Evolutionary conservation across 23 tunicate species (phyloP).

Genomic region (Ciona savignyi): DNA sequence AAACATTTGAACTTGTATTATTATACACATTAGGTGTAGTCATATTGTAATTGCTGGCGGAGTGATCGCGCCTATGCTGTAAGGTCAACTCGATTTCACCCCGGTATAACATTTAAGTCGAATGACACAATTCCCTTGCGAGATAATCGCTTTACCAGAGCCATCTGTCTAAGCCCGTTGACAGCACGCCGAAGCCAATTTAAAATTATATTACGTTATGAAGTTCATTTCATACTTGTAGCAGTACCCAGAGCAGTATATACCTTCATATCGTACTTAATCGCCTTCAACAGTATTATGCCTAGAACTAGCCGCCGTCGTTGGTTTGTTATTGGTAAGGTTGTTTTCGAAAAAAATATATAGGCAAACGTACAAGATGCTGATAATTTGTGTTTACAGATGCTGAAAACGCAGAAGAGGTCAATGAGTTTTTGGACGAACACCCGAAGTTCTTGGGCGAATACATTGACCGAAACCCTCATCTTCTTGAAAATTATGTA

Average conservation of each 20-base stretch:
- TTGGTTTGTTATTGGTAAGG: background rate
- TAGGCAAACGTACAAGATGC: background rate
- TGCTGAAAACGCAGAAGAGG: conserved; percentile 24
- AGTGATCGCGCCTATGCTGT: no score
- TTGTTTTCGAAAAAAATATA: background rate
- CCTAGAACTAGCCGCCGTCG: background rate
- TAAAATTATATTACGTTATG: no score
- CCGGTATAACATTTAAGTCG: background rate
- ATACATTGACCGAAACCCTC: conserved; percentile 59
- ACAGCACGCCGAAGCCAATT: background rate
- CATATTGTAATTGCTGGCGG: no score
- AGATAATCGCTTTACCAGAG: background rate
- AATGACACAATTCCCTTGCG: background rate
- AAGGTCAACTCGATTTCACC: no score
- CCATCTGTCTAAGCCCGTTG: background rate
- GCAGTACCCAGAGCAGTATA: no score
- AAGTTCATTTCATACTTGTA: no score
- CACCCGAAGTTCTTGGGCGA: conserved; percentile 43
- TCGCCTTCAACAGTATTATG: no score
- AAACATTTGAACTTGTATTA: no score
- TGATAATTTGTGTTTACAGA: conserved; percentile 5
- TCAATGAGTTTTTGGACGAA: conserved; percentile 41
- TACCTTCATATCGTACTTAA: no score
- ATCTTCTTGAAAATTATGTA: conserved; percentile 53
- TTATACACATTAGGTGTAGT: no score